Evolutionary conservation across 1,140 invertebrate species (phyloP), one percentile per base, ranked within the genome.

Genomic region (Solen grandis): DNA sequence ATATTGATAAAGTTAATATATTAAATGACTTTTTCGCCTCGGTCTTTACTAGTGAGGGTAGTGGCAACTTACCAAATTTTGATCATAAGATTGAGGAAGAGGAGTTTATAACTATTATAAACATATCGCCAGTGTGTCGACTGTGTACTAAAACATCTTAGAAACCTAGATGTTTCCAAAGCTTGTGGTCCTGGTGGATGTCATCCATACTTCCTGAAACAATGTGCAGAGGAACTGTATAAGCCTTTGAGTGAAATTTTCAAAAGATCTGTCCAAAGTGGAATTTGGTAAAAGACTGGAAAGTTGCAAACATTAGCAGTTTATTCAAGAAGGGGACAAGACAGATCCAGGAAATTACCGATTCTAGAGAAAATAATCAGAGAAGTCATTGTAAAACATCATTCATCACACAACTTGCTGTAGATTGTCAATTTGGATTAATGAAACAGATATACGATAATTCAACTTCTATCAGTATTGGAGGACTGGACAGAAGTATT

Each of bases 231-330:
- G n/a, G n/a, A n/a, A n/a, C n/a, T n/a, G n/a, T n/a, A 36, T 14
- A 33, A 19, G 16, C 13, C 52, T 10, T 35, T 81, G 25, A 35
- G 29, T 31, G 19, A 33, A n/a, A 3, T 81, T 46, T 81, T 73
- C 38, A 41, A 81, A 38, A 27, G 52, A 29, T 81, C 79, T 36
- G 33, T 75, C 25, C 33, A 62, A 10, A 54, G 5, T n/a, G 36
- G 68, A 38, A 25, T 35, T 16, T 81, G 14, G 69, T 70, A n/a
- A 16, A 35, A 38, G 69, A 66, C 41, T 81, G 79, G 79, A 75
- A 68, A 66, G 31, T 22, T 0, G 69, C 79, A 10, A 65, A 68
- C 46, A 36, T 75, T 38, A 31, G 31, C 72, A 60, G 5, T 36
- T 82, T 25, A 70, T 31, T 25, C 76, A 82, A 27, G 77, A 82